A percentile compares a stretch with the other conserved stretches of the same genome.
These are phyloP conservation scores for Pinctada fucata DNA, from an alignment of 2,888 invertebrate genomes.

Conservation along the genomic window DNA sequence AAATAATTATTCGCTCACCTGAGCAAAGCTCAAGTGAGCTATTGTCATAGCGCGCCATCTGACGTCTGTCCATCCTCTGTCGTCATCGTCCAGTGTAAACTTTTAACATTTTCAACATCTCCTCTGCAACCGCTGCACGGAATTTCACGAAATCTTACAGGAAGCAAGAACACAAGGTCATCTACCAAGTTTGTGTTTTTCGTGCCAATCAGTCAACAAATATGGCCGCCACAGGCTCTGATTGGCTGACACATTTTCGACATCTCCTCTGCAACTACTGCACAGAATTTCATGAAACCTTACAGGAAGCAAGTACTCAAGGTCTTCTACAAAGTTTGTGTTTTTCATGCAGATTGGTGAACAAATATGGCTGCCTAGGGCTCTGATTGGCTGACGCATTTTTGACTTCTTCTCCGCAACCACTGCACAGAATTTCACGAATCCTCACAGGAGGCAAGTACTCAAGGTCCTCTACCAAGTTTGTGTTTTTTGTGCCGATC, in stretches of 20 bases:
- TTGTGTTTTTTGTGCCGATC: slow-evolving; percentile 2
- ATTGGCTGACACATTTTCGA: slow-evolving; percentile 3
- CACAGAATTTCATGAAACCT: not conserved
- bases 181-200: slow-evolving; percentile 2
- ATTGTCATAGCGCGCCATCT: not conserved
- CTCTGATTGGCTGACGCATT: not conserved
- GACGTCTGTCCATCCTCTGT: not conserved
- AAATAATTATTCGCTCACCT: not conserved
- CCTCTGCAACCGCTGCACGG: not conserved
- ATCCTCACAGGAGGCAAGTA: not conserved
- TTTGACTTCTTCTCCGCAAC: not conserved
- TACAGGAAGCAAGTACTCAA: not conserved
- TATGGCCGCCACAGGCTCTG: not conserved
- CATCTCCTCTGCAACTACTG: not conserved
- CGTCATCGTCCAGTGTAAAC: not conserved
- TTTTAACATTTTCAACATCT: not conserved
- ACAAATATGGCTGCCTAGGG: not conserved
- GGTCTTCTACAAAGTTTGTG: not conserved
- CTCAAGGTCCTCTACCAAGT: slow-evolving; percentile 4
- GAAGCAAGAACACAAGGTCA: not conserved
- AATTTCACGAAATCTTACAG: not conserved
- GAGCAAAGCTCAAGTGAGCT: slow-evolving; percentile 1
- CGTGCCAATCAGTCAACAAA: not conserved
- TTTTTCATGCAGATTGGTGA: not conserved
- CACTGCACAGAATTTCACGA: not conserved